Evolutionary conservation across 2,797 vertebrate genomes (phyloP).

Genomic region (Rhynchonycteris naso): DNA sequence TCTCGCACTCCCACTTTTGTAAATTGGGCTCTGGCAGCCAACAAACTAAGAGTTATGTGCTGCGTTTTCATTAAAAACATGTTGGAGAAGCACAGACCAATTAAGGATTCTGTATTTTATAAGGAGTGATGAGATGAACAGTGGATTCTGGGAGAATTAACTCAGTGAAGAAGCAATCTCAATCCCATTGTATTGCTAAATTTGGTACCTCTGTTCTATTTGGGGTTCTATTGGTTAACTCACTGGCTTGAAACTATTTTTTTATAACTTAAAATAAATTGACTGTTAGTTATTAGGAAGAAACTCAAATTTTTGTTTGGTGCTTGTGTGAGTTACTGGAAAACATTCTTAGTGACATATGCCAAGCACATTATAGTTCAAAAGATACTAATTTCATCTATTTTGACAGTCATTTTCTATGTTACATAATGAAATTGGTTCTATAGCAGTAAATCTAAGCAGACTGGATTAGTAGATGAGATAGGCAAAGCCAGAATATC

Average conservation of each 20-base stretch:
- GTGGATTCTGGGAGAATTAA: conserved; percentile 87
- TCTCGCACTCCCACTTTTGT: conserved; percentile 99
- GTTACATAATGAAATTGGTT: conserved; percentile 52
- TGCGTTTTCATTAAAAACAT: conserved; percentile 99
- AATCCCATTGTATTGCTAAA: conserved; percentile 59
- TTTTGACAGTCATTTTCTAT: conserved; percentile 67
- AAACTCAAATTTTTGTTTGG: conserved; percentile 55
- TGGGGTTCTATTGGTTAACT: neutral
- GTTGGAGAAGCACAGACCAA: conserved; percentile 98
- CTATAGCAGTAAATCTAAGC: neutral
- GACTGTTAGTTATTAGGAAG: conserved; percentile 2
- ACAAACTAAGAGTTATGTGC: conserved; percentile 99
- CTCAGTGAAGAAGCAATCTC: conserved; percentile 82
- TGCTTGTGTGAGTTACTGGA: conserved; percentile 52
- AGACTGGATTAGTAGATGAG: conserved; percentile 37
- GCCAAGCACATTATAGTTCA: conserved; percentile 62
- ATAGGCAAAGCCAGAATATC: conserved; percentile 55
- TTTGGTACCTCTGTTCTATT: neutral
- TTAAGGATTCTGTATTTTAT: conserved; percentile 97
- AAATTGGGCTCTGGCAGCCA: conserved; percentile 99
- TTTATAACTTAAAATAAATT: conserved; percentile 21
- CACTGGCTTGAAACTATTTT: neutral
- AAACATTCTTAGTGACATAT: conserved; percentile 66
- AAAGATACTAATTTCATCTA: conserved; percentile 66
- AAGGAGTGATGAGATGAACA: conserved; percentile 91